Conservation (phyloP, 1,140 invertebrate species). For the Musca vetustissima region DNA sequence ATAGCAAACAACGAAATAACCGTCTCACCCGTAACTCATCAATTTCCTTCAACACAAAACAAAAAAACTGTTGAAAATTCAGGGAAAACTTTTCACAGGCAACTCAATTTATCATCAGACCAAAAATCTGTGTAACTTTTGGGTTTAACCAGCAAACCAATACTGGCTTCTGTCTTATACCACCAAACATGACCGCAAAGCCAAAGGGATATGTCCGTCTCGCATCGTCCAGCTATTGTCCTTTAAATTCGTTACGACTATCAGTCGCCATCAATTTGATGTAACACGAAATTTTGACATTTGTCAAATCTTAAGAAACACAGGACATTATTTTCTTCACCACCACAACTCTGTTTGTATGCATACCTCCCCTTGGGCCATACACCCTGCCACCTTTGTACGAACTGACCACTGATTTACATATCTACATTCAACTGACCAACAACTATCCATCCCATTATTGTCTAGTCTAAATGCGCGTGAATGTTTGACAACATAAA, state of each 20-base stretch:
- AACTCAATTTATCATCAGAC: conserved; percentile 8
- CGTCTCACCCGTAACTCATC: conserved; percentile 5
- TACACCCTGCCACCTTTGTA: neutral
- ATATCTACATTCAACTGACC: neutral
- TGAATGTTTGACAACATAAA: conserved; percentile 20
- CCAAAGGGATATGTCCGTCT: neutral
- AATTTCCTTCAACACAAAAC: neutral
- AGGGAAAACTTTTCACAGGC: neutral
- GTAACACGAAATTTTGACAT: conserved; percentile 22
- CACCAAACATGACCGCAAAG: conserved; percentile 10
- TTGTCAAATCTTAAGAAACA: neutral
- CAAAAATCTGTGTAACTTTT: no score
- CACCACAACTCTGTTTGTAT: no score
- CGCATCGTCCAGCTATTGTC: no score
- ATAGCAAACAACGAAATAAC: neutral
- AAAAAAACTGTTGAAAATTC: neutral
- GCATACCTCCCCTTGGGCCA: neutral
- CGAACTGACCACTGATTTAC: conserved; percentile 3
- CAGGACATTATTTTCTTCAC: no score
- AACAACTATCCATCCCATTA: no score
- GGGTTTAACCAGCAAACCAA: neutral
- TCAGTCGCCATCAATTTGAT: conserved; percentile 10
- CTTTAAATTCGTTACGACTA: neutral
- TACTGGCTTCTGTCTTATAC: no score
- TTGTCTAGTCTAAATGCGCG: neutral